Conservation (phyloP, 2,113 vertebrate genomes). For the Hydropotes inermis region DNA sequence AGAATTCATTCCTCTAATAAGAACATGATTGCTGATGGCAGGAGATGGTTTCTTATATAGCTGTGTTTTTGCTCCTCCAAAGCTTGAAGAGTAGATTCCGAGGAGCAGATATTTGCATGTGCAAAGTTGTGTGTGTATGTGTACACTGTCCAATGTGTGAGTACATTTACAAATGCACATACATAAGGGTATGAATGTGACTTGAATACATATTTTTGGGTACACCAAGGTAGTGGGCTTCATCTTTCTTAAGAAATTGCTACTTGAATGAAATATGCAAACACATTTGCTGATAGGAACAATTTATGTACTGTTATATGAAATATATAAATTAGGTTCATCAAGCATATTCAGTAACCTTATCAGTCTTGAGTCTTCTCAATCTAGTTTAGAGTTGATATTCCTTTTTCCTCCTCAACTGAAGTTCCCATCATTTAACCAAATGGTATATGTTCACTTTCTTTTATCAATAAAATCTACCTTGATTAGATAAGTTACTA, state of each 20-base stretch:
- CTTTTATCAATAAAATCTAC: constrained; percentile 5
- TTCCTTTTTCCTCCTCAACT: background rate
- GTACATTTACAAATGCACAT: background rate
- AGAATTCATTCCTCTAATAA: constrained; percentile 28
- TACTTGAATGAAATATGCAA: background rate
- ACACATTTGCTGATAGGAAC: background rate
- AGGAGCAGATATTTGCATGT: constrained; percentile 10
- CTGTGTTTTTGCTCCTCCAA: constrained; percentile 59
- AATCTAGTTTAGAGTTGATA: background rate
- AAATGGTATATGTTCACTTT: constrained; percentile 22
- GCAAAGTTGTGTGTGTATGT: background rate
- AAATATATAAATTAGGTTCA: constrained; percentile 2
- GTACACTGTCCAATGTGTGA: background rate
- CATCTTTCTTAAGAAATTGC: background rate
- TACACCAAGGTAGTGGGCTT: background rate
- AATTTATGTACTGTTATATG: background rate
- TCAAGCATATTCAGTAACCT: background rate
- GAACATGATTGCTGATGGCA: constrained; percentile 30
- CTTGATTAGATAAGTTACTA: background rate
- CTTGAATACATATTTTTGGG: background rate
- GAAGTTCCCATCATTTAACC: background rate
- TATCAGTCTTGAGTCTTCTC: background rate
- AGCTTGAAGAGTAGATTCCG: background rate
- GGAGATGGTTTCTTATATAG: constrained; percentile 54
- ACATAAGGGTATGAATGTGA: background rate